Percentiles rank a stretch among this genome's conserved stretches.
Evolutionary conservation across 2,888 invertebrate species (phyloP).

Genomic region (Synanthedon vespiformis): DNA sequence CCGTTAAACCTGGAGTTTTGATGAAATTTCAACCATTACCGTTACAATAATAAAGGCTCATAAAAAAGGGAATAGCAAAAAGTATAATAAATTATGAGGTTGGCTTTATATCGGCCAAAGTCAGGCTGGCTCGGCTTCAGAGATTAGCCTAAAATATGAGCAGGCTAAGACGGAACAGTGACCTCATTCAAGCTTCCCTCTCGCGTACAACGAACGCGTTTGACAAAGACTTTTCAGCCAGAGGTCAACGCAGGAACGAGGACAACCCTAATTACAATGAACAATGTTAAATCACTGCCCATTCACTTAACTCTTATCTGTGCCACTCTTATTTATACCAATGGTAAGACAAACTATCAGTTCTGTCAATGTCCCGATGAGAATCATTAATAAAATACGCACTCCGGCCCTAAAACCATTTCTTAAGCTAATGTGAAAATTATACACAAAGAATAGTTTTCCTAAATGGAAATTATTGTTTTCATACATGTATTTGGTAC

Average conservation of each 20-base stretch:
- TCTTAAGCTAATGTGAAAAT: background rate
- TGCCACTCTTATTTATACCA: too few species aligned
- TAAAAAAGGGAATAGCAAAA: background rate
- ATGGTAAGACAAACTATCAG: too few species aligned
- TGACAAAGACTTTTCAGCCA: background rate
- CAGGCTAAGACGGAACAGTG: background rate
- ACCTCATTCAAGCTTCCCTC: background rate
- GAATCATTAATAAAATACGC: background rate
- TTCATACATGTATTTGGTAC: too few species aligned
- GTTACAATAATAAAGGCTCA: background rate
- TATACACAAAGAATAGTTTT: background rate
- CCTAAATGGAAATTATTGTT: too few species aligned
- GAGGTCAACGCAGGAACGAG: background rate
- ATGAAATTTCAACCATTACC: background rate
- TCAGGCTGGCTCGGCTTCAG: background rate
- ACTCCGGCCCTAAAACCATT: background rate
- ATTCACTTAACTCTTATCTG: background rate
- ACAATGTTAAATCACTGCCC: background rate
- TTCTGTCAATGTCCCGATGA: background rate
- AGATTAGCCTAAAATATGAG: slow-evolving; percentile 1
- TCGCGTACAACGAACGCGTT: background rate
- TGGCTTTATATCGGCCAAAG: slow-evolving; percentile 1
- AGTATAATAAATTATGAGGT: background rate
- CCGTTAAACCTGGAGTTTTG: background rate
- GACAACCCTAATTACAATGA: background rate